These are phyloP conservation scores for Dendrophyllia cribrosa DNA, from an alignment of 64 coral and sea anemone genomes.

Conservation along the genomic window DNA sequence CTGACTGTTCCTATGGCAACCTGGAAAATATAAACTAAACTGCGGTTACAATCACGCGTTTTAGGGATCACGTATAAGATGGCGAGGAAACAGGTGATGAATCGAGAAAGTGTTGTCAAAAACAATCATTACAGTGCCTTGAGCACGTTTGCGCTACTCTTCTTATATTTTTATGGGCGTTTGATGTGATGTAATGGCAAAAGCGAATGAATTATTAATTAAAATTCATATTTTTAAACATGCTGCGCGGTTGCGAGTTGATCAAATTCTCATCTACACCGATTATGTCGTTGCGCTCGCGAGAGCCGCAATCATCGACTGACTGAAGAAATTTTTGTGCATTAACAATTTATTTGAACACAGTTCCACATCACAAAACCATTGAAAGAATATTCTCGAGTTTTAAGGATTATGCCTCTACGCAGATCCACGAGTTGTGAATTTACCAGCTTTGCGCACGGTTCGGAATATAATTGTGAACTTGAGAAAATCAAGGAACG, in stretches of 20 bases:
- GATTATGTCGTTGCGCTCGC: no score
- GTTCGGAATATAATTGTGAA: not conserved
- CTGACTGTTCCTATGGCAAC: no score
- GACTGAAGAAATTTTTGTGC: not conserved
- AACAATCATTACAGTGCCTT: not conserved
- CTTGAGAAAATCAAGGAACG: conserved; percentile 9
- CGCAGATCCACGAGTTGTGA: conserved; percentile 58
- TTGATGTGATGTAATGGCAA: not conserved
- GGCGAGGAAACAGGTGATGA: not conserved
- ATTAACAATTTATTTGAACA: not conserved
- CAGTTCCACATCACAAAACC: not conserved
- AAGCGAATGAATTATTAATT: conserved; percentile 27
- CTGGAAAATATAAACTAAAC: no score
- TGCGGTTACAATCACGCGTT: no score
- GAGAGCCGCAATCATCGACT: no score
- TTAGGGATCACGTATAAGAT: not conserved
- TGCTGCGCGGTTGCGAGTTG: no score
- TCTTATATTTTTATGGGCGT: not conserved
- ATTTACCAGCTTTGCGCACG: conserved; percentile 36
- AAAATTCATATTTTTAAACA: not conserved
- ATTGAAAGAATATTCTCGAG: not conserved
- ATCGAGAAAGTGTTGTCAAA: no score
- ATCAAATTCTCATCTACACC: no score
- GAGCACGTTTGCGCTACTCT: not conserved
- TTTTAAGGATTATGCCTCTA: conserved; percentile 3